Conservation (phyloP, 2,113 vertebrate species). For the Panthera leo region DNA sequence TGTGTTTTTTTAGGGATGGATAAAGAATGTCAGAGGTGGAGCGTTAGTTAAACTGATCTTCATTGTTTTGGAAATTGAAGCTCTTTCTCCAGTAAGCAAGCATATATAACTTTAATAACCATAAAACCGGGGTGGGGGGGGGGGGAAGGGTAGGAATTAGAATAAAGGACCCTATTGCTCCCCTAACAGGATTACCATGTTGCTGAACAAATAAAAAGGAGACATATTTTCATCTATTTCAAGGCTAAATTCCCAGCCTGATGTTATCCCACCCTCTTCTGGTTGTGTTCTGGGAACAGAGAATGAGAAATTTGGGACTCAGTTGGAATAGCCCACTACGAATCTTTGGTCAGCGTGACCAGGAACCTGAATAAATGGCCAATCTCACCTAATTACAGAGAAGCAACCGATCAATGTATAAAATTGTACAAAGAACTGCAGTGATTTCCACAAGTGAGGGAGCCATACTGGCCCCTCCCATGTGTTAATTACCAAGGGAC, state of each 20-base stretch:
- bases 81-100: neutral
- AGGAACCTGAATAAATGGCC: neutral
- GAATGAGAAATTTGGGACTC: neutral
- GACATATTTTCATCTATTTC: neutral
- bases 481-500: neutral
- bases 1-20: neutral
- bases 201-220: neutral
- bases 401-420: neutral
- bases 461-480: accelerated
- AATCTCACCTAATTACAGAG: neutral
- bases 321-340: neutral
- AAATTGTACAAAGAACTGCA: neutral
- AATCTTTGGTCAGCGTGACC: neutral
- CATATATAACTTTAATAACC: neutral
- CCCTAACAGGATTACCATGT: neutral
- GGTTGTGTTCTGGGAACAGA: neutral
- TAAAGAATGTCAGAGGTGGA: neutral
- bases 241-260: neutral
- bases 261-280: neutral
- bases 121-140: neutral
- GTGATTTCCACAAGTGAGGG: neutral
- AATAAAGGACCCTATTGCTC: neutral
- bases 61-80: neutral
- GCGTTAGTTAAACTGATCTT: neutral
- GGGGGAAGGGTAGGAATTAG: neutral